A percentile compares a stretch with the other conserved stretches of the same genome.
phyloP scores from a whole-genome alignment of 2,888 invertebrate genomes.

The Choreutis nemorana region DNA sequence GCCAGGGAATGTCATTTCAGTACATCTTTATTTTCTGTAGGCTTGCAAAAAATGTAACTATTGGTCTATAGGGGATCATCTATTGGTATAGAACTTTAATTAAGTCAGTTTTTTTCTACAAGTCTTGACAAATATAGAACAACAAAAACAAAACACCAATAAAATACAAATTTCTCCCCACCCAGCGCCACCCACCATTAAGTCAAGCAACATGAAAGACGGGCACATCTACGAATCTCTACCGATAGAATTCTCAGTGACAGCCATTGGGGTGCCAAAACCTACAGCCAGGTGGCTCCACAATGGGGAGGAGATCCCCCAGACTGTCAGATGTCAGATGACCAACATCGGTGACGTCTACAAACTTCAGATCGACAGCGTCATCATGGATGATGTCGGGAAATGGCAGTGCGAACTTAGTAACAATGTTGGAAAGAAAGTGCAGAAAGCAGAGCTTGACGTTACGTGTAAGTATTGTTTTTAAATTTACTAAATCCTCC shows the following conservation, averaged over 20 bases:
- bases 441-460: constrained; percentile 74
- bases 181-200: constrained; percentile 75
- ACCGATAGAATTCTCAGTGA: constrained; percentile 79
- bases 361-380: constrained; percentile 75
- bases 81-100: constrained; percentile 1
- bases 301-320: constrained; percentile 75
- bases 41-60: no score
- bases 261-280: constrained; percentile 78
- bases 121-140: no score
- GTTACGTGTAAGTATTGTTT: constrained; percentile 70
- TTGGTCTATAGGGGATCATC: no score
- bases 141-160: no score
- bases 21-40: no score
- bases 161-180: constrained; percentile 9
- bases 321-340: constrained; percentile 69
- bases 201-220: constrained; percentile 77
- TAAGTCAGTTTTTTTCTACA: constrained; percentile 7
- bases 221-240: constrained; percentile 82
- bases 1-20: no score
- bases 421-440: constrained; percentile 84
- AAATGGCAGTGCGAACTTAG: constrained; percentile 82
- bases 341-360: constrained; percentile 75
- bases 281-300: constrained; percentile 83
- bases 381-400: constrained; percentile 78
- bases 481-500: not conserved